These are phyloP conservation scores for Baronia brevicornis DNA, from an alignment of 2,888 invertebrate species.

Conservation along the genomic window DNA sequence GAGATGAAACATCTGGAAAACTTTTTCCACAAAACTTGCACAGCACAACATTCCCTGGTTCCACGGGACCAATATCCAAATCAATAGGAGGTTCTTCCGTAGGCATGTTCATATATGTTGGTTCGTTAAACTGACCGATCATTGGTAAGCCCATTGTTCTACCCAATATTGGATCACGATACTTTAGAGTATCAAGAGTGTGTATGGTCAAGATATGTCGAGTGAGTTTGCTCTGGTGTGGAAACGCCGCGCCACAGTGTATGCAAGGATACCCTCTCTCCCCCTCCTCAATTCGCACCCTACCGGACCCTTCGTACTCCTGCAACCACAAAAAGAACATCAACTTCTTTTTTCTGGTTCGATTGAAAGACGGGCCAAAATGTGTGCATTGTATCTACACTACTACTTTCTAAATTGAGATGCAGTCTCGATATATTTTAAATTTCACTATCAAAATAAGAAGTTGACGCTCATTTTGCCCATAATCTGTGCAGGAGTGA, in stretches of 20 bases:
- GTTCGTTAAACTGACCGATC: conserved; percentile 66
- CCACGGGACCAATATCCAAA: conserved; percentile 73
- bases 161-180: conserved; percentile 80
- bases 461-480: conserved; percentile 94
- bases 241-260: conserved; percentile 92
- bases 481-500: conserved; percentile 76
- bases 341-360: conserved; percentile 87
- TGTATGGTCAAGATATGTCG: conserved; percentile 92
- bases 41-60: conserved; percentile 86
- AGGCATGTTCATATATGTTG: conserved; percentile 62
- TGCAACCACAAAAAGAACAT: conserved; percentile 92
- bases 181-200: conserved; percentile 91
- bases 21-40: conserved; percentile 96
- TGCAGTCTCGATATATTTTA: conserved; percentile 61
- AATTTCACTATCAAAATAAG: conserved; percentile 74
- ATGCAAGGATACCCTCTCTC: conserved; percentile 84
- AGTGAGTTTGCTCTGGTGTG: conserved; percentile 93
- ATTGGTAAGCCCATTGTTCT: conserved; percentile 54
- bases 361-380: conserved; percentile 55
- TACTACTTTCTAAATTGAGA: conserved; percentile 73
- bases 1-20: conserved; percentile 91
- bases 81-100: conserved; percentile 78
- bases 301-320: conserved; percentile 87
- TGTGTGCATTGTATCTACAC: conserved; percentile 70
- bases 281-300: conserved; percentile 68